phyloP scores from a whole-genome alignment of 2,888 invertebrate genomes.

The Leptinotarsa juncta region DNA sequence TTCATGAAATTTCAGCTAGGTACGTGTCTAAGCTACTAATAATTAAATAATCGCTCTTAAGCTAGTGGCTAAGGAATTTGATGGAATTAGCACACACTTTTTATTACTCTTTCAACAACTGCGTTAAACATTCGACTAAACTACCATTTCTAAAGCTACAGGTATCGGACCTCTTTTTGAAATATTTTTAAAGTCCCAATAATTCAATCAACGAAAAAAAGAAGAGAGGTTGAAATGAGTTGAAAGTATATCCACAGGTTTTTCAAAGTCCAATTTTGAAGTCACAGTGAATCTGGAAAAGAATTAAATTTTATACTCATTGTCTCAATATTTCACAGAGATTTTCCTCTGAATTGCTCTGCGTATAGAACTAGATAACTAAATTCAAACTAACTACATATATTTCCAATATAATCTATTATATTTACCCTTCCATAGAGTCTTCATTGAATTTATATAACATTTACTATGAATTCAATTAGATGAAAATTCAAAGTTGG shows the following conservation, averaged over 20 bases:
- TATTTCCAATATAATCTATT: constrained; percentile 39
- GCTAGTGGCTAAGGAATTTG: constrained; percentile 45
- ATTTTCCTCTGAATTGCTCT: constrained; percentile 11
- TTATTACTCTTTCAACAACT: constrained; percentile 47
- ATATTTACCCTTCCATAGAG: constrained; percentile 37
- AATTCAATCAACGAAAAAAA: background rate
- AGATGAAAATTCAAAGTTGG: constrained; percentile 28
- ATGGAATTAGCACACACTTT: constrained; percentile 38
- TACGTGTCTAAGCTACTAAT: constrained; percentile 62
- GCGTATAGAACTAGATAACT: constrained; percentile 39
- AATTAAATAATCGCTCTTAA: constrained; percentile 44
- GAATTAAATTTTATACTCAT: background rate
- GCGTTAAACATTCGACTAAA: constrained; percentile 59
- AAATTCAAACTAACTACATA: constrained; percentile 41
- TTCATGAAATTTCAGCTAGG: constrained; percentile 66
- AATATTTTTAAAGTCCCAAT: background rate
- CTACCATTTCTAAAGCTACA: constrained; percentile 48
- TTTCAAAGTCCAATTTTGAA: background rate
- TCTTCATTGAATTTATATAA: constrained; percentile 34
- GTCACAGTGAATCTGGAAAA: constrained; percentile 4
- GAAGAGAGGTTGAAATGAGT: background rate
- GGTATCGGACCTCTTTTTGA: background rate
- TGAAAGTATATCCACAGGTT: background rate
- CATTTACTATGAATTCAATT: constrained; percentile 34
- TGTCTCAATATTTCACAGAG: background rate